phyloP scores from a whole-genome alignment of 2,888 invertebrate genomes.

The Esperia sulphurella region DNA sequence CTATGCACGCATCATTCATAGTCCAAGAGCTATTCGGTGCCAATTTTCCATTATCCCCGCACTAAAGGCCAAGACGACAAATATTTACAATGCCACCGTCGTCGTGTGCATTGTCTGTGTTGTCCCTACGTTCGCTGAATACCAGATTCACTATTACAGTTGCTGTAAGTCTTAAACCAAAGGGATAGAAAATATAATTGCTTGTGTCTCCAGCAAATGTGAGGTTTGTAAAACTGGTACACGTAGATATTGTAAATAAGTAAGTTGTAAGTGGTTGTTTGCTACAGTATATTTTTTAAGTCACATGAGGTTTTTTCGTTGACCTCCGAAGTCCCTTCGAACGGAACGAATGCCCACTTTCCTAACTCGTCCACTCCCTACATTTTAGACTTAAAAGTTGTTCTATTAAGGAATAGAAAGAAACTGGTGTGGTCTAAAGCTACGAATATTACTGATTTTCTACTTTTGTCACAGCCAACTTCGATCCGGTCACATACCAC shows the following conservation, averaged over 20 bases:
- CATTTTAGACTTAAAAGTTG: too few species aligned
- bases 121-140: constrained; percentile 40
- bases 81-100: constrained; percentile 45
- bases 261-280: background rate
- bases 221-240: background rate
- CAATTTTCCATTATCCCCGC: constrained; percentile 58
- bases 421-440: too few species aligned
- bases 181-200: constrained; percentile 26
- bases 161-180: constrained; percentile 20
- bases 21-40: constrained; percentile 46
- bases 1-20: constrained; percentile 46
- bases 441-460: too few species aligned
- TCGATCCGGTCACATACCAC: too few species aligned
- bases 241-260: background rate
- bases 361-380: too few species aligned
- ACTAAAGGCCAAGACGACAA: constrained; percentile 47
- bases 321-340: too few species aligned
- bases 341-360: too few species aligned
- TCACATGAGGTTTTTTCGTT: too few species aligned
- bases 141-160: constrained; percentile 28
- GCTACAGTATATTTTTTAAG: too few species aligned
- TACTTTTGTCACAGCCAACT: too few species aligned
- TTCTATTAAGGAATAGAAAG: too few species aligned
- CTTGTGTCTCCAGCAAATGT: constrained; percentile 5
- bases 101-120: constrained; percentile 44